These are phyloP conservation scores for Chaetogeoica ovagalla DNA, from an alignment of 2,888 invertebrate species.

Conservation along the genomic window DNA sequence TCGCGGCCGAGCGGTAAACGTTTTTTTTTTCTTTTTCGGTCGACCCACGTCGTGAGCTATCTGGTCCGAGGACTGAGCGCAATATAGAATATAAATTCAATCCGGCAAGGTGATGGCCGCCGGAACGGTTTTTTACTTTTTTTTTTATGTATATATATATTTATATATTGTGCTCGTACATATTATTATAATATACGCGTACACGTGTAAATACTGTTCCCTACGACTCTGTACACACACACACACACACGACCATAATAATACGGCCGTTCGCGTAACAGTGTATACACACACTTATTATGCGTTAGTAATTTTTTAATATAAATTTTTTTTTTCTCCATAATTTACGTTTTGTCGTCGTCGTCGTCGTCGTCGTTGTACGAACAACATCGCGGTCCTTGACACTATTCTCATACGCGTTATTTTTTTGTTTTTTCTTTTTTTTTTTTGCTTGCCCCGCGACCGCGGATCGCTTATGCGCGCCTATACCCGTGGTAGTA, in stretches of 20 bases:
- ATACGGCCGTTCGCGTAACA: too few relatives aligned
- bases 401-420: constrained; percentile 25
- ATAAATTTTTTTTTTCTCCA: neutral
- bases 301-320: neutral
- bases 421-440: neutral
- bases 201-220: too few relatives aligned
- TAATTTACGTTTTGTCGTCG: constrained; percentile 8
- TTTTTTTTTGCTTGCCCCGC: too few relatives aligned
- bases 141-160: too few relatives aligned
- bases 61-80: neutral
- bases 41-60: neutral
- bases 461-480: too few relatives aligned
- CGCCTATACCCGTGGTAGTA: too few relatives aligned
- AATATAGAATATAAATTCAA: neutral
- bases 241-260: too few relatives aligned
- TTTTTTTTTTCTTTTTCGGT: constrained; percentile 12
- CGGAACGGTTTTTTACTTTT: neutral
- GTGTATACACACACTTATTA: neutral
- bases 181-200: too few relatives aligned
- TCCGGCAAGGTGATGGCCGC: constrained; percentile 11
- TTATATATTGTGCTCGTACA: neutral
- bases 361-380: neutral
- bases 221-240: too few relatives aligned
- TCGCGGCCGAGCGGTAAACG: neutral
- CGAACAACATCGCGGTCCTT: constrained; percentile 11